Percentiles rank a stretch among this genome's conserved stretches.
Evolutionary conservation across 1,140 invertebrate species (phyloP).

Genomic region (Caenorhabditis remanei): DNA sequence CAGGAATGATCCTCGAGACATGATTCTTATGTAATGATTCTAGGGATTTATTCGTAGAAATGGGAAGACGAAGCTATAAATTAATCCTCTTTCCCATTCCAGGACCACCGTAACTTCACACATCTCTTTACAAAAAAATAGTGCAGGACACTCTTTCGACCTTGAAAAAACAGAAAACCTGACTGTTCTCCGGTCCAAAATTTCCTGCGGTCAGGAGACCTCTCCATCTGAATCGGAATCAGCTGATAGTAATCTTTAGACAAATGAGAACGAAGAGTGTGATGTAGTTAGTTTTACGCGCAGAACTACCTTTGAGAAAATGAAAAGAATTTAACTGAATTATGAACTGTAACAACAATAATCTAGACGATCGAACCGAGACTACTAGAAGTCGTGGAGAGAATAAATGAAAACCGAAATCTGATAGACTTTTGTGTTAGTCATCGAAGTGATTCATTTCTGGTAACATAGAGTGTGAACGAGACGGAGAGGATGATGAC

Average conservation of each 20-base stretch:
- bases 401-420: too few species aligned
- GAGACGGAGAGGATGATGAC: too few species aligned
- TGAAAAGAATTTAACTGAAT: too few species aligned
- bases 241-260: conserved; percentile 17
- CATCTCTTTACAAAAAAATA: too few species aligned
- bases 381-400: not conserved
- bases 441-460: not conserved
- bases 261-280: not conserved
- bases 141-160: not conserved
- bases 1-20: too few species aligned
- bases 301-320: not conserved
- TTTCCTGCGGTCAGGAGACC: conserved; percentile 25
- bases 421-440: not conserved
- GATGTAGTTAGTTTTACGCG: conserved; percentile 12
- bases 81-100: too few species aligned
- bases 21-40: too few species aligned
- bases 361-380: not conserved
- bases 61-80: too few species aligned
- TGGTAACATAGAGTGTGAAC: not conserved
- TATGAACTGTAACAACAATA: too few species aligned
- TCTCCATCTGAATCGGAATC: not conserved
- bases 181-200: not conserved
- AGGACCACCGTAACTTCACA: too few species aligned
- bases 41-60: too few species aligned
- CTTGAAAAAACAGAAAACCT: not conserved